These are phyloP conservation scores for Drosophila differens DNA, from an alignment of 2,888 invertebrate genomes.

Conservation along the genomic window DNA sequence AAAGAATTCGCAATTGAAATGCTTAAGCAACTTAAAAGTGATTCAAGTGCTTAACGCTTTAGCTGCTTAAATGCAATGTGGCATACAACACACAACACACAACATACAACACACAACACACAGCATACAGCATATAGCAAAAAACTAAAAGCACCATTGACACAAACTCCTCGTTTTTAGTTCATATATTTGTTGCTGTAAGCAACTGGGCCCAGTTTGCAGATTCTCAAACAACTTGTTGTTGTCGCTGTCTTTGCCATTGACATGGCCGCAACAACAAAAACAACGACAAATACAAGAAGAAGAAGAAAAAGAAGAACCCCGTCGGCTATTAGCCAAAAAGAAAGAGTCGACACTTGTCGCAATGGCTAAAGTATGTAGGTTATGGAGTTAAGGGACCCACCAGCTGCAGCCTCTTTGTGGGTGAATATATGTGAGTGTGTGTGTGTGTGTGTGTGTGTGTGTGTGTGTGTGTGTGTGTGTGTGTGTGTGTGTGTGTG, in stretches of 20 bases:
- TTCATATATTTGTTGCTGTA: constrained; percentile 44
- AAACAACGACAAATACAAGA: constrained; percentile 1
- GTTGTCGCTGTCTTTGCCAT: constrained; percentile 36
- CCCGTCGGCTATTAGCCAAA: constrained; percentile 37
- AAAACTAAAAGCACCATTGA: constrained; percentile 1
- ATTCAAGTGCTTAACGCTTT: constrained; percentile 5
- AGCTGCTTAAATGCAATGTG: constrained; percentile 14
- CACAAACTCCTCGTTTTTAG: constrained; percentile 7
- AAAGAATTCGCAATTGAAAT: background rate
- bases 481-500: background rate
- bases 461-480: background rate
- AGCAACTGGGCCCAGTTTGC: constrained; percentile 35
- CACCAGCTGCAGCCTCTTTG: constrained; percentile 23
- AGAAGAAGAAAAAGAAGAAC: constrained; percentile 7
- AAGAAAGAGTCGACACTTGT: constrained; percentile 58
- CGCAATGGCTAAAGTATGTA: constrained; percentile 36
- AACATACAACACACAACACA: background rate
- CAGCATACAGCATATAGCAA: background rate
- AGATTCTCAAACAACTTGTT: constrained; percentile 32
- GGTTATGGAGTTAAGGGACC: constrained; percentile 21
- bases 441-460: background rate
- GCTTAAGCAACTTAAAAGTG: constrained; percentile 7
- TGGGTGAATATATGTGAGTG: background rate
- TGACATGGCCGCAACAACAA: constrained; percentile 8
- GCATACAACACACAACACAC: background rate